phyloP scores from a whole-genome alignment of 2,113 vertebrate genomes.

The Myanophis thanlyinensis region DNA sequence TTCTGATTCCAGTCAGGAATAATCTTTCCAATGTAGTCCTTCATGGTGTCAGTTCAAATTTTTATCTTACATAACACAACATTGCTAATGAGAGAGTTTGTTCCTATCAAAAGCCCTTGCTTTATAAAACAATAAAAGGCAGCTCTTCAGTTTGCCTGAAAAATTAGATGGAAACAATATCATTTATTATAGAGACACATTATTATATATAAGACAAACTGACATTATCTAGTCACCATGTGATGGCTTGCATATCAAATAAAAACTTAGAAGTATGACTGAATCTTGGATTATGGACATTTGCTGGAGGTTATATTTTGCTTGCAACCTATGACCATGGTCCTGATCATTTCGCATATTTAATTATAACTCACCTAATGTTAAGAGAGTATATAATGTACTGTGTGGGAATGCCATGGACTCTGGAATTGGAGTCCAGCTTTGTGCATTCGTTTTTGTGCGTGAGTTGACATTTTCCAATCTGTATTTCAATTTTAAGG shows the following conservation, averaged over 20 bases:
- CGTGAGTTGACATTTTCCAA: not conserved
- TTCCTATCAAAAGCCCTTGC: not conserved
- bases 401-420: no score
- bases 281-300: not conserved
- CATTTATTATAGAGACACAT: not conserved
- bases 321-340: not conserved
- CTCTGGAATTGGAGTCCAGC: not conserved
- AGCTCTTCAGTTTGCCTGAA: not conserved
- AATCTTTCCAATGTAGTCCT: not conserved
- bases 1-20: constrained; percentile 21
- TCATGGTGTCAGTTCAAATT: not conserved
- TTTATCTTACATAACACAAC: not conserved
- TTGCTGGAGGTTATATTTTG: not conserved
- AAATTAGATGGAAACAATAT: not conserved
- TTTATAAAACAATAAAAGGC: not conserved
- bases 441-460: not conserved
- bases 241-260: not conserved
- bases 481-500: not conserved
- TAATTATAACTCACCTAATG: not conserved
- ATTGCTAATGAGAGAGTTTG: not conserved
- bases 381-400: not conserved
- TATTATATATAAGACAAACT: not conserved
- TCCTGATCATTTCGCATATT: not conserved
- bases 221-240: not conserved
- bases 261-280: not conserved